Conservation (phyloP, 2,113 vertebrate genomes). For the Catharus bicknelli region DNA sequence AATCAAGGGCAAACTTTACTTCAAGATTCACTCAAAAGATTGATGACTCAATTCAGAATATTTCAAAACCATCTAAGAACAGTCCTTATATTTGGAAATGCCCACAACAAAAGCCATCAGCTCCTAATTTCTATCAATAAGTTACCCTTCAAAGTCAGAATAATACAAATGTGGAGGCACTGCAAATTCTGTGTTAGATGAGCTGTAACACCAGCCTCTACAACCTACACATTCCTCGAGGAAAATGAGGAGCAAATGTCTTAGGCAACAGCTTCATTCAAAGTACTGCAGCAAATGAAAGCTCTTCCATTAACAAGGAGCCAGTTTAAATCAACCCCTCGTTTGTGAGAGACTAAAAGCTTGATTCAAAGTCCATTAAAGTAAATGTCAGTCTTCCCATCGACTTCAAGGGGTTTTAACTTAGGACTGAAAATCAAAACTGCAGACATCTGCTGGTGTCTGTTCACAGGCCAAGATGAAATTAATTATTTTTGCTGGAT, state of each 20-base stretch:
- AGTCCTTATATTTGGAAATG: background rate
- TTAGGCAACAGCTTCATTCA: background rate
- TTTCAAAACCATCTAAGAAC: conserved; percentile 20
- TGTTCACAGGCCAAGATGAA: background rate
- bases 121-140: background rate
- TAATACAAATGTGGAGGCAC: background rate
- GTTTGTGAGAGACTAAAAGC: background rate
- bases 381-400: background rate
- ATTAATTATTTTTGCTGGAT: background rate
- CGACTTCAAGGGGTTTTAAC: background rate
- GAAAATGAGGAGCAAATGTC: background rate
- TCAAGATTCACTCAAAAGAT: conserved; percentile 19
- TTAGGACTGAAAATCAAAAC: background rate
- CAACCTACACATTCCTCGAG: background rate
- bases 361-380: background rate
- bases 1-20: conserved; percentile 2
- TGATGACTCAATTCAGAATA: conserved; percentile 29
- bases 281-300: background rate
- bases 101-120: background rate
- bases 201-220: background rate
- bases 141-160: background rate
- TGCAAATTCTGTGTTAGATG: background rate
- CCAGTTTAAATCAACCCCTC: background rate
- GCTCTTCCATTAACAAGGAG: background rate
- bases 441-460: background rate